These are phyloP conservation scores for Mesoligia furuncula DNA, from an alignment of 2,888 invertebrate species.

Conservation along the genomic window DNA sequence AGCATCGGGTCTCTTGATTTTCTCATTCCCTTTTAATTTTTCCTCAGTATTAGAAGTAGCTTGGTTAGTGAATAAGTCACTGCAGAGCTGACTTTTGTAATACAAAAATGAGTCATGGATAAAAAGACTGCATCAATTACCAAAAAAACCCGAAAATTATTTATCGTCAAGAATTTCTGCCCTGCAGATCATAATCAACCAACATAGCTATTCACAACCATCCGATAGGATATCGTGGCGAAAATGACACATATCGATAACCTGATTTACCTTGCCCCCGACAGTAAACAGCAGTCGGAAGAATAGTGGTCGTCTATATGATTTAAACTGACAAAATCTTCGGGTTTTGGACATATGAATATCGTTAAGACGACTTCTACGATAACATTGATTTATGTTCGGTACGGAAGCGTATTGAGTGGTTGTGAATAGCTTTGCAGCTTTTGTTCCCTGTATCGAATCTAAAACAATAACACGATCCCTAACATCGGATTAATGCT, in stretches of 20 bases:
- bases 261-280: too few species aligned
- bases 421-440: too few species aligned
- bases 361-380: too few species aligned
- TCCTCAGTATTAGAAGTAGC: not conserved
- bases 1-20: not conserved
- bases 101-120: not conserved
- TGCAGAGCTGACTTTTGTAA: not conserved
- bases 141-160: not conserved
- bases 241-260: too few species aligned
- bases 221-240: too few species aligned
- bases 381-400: too few species aligned
- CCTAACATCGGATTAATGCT: not conserved
- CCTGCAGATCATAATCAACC: not conserved
- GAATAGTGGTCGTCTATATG: too few species aligned
- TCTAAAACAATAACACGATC: slow-evolving; percentile 9
- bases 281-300: too few species aligned
- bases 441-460: not conserved
- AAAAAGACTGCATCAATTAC: not conserved
- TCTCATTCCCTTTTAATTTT: slow-evolving; percentile 3
- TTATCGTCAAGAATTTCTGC: not conserved
- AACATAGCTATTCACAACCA: too few species aligned
- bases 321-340: too few species aligned
- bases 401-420: too few species aligned
- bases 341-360: too few species aligned
- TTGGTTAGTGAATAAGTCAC: not conserved